Evolutionary conservation across 1,140 invertebrate genomes (phyloP), one percentile per base, ranked within the genome.

Genomic region (Rhyzopertha dominica): DNA sequence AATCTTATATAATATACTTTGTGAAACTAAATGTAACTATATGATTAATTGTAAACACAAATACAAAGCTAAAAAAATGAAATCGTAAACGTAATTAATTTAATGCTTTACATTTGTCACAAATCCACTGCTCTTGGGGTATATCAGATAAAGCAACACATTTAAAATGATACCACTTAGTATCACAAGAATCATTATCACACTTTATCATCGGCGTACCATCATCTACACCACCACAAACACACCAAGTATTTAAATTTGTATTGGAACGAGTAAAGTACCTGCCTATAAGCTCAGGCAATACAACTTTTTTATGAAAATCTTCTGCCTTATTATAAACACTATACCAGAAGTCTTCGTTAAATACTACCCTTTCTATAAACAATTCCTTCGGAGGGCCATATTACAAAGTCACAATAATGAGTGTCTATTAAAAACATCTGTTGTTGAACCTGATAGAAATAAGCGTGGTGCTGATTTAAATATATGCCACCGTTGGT

Each of bases 391-490:
- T n/a, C 32, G 22, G 22, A n/a, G 5, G 40, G 32, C 40, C 40
- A 42, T 5, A 41, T 26, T n/a, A 41, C 25, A 42, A 30, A 42
- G 23, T 42, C 26, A 31, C 40, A 31, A 42, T 42, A 42, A 7
- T 31, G 10, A 4, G 14, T 31, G 10, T 42, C 22, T 30, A 29
- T 42, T 10, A 42, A n/a, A 19, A 13, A 20, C 38, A 40, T 40
- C 22, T 40, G 23, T 24, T 19, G 20, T 18, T 42, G 40, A 4
- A 42, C 17, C 32, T 30, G 40, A 31, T 31, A 42, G 23, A 19
- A 42, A 31, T 42, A 42, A 5, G 3, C 13, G 14, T 37, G 35
- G 20, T 19, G 25, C 17, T 24, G 12, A 22, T 26, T 16, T 26
- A 40, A 26, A 12, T 3, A 40, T 10, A 25, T 26, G 14, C n/a